Base-by-base conservation (phyloP, 2,797 vertebrate genomes). In the Phoeniculus purpureus region DNA sequence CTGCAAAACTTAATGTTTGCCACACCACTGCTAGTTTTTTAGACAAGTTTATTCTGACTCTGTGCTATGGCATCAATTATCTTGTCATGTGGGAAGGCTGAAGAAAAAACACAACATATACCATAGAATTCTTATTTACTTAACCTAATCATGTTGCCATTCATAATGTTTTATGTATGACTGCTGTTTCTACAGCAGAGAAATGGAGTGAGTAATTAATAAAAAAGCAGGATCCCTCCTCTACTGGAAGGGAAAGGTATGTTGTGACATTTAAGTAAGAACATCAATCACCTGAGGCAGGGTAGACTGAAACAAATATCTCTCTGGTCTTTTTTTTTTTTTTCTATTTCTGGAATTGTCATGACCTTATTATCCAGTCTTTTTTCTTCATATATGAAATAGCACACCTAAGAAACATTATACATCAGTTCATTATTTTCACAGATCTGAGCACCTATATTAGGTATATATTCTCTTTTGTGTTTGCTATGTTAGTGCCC, bases 161-260 rank as follows among this genome's bases (percentile, higher is more conserved):
- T 94, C 73, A 11, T 80, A 56, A 85, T 91, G 68, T 85, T 94
- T 91, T 93, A 87, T 87, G 43, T 77, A 91, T 87, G 76, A 52
- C 47, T 91, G 22, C n/a, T 85, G 23, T 74, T 81, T 66, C 19
- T 80, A 31, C 21, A 64, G 21, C 50, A 85, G 74, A 75, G 47
- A 78, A 84, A 64, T 45, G 50, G 40, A 12, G 20, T 80, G 20
- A 85, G 15, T 20, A 74, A 25, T 80, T 72, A 87, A 85, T 89
- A 37, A 80, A 85, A 76, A 85, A 64, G 26, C 16, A 89, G 61
- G 18, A 6, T 71, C 73, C 20, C 12, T 76, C 18, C 67, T 34
- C 19, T 21, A 7, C 40, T n/a, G 12, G 7, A 77, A 20, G 5
- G 34, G 40, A 67, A 20, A 8, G 6, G 6, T 26, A 45, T 4